Base-by-base conservation (phyloP, 2,888 invertebrate genomes). In the Polymixis lichenea region DNA sequence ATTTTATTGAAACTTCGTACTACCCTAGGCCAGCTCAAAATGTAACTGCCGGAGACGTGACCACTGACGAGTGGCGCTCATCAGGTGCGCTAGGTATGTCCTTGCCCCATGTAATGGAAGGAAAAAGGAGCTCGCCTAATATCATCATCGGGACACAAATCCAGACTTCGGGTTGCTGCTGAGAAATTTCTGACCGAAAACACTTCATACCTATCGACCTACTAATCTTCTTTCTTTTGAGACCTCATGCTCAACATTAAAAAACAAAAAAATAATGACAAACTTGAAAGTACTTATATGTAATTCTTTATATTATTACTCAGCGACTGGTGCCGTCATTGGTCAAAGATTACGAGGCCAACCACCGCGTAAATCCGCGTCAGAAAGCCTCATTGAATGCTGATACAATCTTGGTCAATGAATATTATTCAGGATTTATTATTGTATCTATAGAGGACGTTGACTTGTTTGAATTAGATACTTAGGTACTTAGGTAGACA, bases 341-440 rank as follows among this genome's bases (percentile, higher is more conserved):
- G 78, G 25, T 32, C 76, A 60, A 80, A 77, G 85, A 90, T 88
- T 82, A 83, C 89, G 86, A 91, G 90, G 90, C 85, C 90, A 88
- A 78, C 84, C 80, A 88, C 86, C 87, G 81, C 68, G 72, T 80
- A 86, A 88, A 88, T 89, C 89, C 89, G 87, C 77, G 56, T 82
- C 69, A n/a, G 51, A 79, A 65, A 71, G 64, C 72, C 68, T 77
- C 64, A 72, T 76, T 75, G 77, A 77, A 78, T 75, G 49, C 43
- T 67, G 74, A 86, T 85, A 72, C 67, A 28, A 88, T 88, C 89
- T 83, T 82, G 69, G 67, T 74, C 82, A 77, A 81, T 77, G 78
- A 77, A 65, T 72, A 67, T 65, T 74, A 81, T 75, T 70, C 61
- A 77, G 51, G 43, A 74, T 77, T 75, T 75, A 68, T 68, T 62